Conservation (phyloP, 2,888 invertebrate species). For the Camponotus fellah region DNA sequence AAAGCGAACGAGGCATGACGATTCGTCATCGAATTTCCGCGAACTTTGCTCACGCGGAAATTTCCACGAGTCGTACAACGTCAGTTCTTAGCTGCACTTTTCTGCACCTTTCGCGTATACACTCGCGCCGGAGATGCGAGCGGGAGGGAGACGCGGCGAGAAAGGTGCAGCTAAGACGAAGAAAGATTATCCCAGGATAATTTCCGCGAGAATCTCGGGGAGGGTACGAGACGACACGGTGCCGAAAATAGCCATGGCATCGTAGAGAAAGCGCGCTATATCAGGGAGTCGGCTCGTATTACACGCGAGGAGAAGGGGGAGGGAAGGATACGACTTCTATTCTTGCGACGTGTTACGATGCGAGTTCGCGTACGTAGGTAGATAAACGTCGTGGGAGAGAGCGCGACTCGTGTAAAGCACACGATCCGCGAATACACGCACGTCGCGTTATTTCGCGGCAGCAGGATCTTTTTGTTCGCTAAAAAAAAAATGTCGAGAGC, state of each 20-base stretch:
- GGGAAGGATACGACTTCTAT: conserved; percentile 55
- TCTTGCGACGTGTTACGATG: conserved; percentile 32
- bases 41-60: not conserved
- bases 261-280: conserved; percentile 83
- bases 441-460: conserved; percentile 11
- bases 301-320: conserved; percentile 66
- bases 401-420: not conserved
- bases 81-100: conserved; percentile 16
- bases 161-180: conserved; percentile 25
- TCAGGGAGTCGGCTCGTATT: conserved; percentile 84
- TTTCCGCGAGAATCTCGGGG: conserved; percentile 59
- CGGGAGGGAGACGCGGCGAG: not conserved
- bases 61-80: not conserved
- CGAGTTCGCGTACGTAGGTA: not conserved
- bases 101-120: not conserved
- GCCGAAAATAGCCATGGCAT: conserved; percentile 79
- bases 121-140: not conserved
- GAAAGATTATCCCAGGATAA: not conserved
- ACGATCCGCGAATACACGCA: not conserved
- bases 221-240: conserved; percentile 58
- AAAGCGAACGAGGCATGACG: not conserved
- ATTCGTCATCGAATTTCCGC: too few species aligned
- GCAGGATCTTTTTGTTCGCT: not conserved
- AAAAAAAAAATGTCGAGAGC: not conserved
- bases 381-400: conserved; percentile 29